A percentile compares a stretch with the other conserved stretches of the same genome.
phyloP scores from a whole-genome alignment of 2,888 invertebrate species.

The Zhengitettix transpicula region DNA sequence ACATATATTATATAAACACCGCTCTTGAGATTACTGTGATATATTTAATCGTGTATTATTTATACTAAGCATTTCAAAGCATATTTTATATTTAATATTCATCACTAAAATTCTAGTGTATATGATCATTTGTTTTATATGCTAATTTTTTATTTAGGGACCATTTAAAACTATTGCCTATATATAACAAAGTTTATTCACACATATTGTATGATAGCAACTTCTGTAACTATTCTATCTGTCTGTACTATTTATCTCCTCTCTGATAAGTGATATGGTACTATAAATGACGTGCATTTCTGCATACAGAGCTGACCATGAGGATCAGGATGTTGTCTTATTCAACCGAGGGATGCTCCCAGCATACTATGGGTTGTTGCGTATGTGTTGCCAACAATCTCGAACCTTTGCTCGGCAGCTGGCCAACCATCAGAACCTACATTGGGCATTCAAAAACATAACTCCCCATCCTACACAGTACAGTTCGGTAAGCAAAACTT shows the following conservation, averaged over 20 bases:
- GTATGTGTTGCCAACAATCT: slow-evolving; percentile 82
- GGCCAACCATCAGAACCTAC: slow-evolving; percentile 85
- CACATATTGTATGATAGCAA: no score
- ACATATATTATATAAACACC: no score
- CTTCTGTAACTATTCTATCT: no score
- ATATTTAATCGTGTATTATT: no score
- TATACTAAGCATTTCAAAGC: no score
- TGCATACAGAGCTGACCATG: slow-evolving; percentile 71
- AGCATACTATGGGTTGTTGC: slow-evolving; percentile 75
- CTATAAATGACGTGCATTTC: slow-evolving; percentile 1
- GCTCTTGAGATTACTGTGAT: no score
- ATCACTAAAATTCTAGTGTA: background rate
- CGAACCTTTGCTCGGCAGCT: slow-evolving; percentile 69
- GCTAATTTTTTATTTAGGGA: no score
- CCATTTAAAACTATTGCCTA: no score
- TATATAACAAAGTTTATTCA: no score
- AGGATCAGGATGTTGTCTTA: slow-evolving; percentile 86
- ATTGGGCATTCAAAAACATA: slow-evolving; percentile 94
- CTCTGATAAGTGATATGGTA: background rate
- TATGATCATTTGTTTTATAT: background rate
- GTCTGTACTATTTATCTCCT: background rate
- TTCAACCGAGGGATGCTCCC: slow-evolving; percentile 90
- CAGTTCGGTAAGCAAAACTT: slow-evolving; percentile 41
- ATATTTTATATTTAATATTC: background rate
- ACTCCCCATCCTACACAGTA: slow-evolving; percentile 92